Conservation (phyloP, 2,113 vertebrate genomes). For the Chaenocephalus aceratus region DNA sequence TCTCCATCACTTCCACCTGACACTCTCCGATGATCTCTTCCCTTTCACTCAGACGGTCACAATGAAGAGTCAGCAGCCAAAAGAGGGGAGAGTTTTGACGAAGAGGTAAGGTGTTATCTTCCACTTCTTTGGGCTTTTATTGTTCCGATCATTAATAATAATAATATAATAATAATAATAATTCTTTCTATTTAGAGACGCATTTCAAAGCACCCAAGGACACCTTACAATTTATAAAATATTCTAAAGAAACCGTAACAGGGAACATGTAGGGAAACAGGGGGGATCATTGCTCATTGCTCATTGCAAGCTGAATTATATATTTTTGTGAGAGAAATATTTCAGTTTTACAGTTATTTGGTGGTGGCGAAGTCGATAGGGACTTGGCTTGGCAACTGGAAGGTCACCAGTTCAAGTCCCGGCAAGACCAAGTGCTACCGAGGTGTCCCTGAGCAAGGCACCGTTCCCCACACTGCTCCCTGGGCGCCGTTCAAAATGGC, state of each 20-base stretch:
- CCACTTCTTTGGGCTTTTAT: neutral
- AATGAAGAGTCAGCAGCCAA: conserved; percentile 28
- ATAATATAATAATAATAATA: neutral
- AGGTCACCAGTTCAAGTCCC: no score
- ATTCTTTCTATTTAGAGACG: neutral
- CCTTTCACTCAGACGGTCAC: conserved; percentile 30
- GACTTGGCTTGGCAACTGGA: no score
- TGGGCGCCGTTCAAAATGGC: no score
- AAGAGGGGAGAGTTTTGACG: neutral
- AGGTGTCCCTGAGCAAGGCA: no score
- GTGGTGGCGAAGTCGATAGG: no score
- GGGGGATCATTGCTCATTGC: no score
- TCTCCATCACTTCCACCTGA: conserved; percentile 2
- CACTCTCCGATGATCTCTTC: neutral
- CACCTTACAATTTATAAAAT: no score
- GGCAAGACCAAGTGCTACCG: no score
- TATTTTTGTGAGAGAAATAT: neutral
- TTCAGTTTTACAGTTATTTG: neutral
- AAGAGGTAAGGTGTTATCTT: conserved; percentile 37
- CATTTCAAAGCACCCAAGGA: no score
- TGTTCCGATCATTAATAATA: neutral
- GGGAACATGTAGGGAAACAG: no score
- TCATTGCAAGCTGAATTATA: neutral
- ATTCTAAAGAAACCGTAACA: no score
- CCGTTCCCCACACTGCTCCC: no score